Evolutionary conservation across 2,113 vertebrate species (phyloP).

Genomic region (Muntiacus reevesi): DNA sequence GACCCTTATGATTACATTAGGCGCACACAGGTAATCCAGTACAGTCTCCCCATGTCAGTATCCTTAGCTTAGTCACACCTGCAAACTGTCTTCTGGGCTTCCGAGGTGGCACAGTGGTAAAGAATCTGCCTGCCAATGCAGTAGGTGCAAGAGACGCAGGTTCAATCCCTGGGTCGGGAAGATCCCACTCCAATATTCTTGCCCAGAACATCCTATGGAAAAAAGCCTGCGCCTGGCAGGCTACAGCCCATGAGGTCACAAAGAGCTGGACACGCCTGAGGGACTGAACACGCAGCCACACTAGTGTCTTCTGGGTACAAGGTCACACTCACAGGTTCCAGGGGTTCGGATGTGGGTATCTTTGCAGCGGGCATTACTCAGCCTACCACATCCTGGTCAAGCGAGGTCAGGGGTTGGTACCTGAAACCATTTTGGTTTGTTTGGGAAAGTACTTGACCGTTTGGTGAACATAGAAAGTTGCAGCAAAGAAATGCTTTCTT

Average conservation of each 20-base stretch:
- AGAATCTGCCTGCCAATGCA: background rate
- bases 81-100: background rate
- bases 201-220: background rate
- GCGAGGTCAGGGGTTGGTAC: background rate
- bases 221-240: background rate
- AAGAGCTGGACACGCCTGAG: background rate
- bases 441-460: background rate
- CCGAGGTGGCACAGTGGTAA: background rate
- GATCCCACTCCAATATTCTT: background rate
- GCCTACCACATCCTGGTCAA: background rate
- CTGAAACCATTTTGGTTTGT: background rate
- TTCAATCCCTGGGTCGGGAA: background rate
- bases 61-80: background rate
- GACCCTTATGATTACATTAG: background rate
- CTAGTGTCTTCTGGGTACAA: background rate
- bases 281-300: background rate
- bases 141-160: background rate
- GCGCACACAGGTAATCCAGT: background rate
- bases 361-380: background rate
- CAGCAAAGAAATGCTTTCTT: slow-evolving; percentile 3
- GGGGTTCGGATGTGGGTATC: background rate
- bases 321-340: background rate
- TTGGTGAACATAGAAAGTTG: background rate
- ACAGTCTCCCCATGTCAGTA: background rate
- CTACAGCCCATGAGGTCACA: background rate